Conservation (phyloP, 2,888 invertebrate genomes). For the Dicyrtomina minuta region DNA sequence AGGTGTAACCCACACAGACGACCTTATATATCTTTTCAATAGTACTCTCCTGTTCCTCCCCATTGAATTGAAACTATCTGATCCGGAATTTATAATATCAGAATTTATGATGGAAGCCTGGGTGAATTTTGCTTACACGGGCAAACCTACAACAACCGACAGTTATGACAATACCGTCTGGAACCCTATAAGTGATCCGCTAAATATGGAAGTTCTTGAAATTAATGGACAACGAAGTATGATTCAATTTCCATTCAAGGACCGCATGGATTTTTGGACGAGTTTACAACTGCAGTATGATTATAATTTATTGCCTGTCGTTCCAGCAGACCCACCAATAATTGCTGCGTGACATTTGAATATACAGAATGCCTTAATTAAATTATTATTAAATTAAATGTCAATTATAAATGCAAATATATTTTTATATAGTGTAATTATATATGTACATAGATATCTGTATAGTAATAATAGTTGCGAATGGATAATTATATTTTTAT, state of each 20-base stretch:
- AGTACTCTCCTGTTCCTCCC: conserved; percentile 36
- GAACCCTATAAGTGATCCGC: conserved; percentile 42
- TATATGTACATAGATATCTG: too few relatives aligned
- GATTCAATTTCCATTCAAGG: conserved; percentile 41
- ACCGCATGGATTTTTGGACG: conserved; percentile 46
- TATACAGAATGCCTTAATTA: too few relatives aligned
- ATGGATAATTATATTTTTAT: too few relatives aligned
- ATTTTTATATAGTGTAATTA: too few relatives aligned
- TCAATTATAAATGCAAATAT: too few relatives aligned
- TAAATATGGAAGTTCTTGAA: conserved; percentile 41
- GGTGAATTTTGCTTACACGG: conserved; percentile 41
- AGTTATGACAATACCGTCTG: conserved; percentile 28
- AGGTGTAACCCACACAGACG: conserved; percentile 39
- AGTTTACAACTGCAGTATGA: conserved; percentile 34
- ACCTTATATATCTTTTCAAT: conserved; percentile 41
- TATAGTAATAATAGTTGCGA: too few relatives aligned
- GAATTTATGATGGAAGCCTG: conserved; percentile 41
- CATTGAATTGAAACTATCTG: conserved; percentile 23
- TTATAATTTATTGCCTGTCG: conserved; percentile 23
- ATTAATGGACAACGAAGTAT: conserved; percentile 34
- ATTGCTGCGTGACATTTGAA: too few relatives aligned
- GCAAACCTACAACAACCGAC: conserved; percentile 16
- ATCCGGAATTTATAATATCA: conserved; percentile 39
- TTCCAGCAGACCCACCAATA: too few relatives aligned
- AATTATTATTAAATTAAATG: too few relatives aligned